Base-by-base conservation (phyloP, 1,140 invertebrate species). In the Drosophila cardini region DNA sequence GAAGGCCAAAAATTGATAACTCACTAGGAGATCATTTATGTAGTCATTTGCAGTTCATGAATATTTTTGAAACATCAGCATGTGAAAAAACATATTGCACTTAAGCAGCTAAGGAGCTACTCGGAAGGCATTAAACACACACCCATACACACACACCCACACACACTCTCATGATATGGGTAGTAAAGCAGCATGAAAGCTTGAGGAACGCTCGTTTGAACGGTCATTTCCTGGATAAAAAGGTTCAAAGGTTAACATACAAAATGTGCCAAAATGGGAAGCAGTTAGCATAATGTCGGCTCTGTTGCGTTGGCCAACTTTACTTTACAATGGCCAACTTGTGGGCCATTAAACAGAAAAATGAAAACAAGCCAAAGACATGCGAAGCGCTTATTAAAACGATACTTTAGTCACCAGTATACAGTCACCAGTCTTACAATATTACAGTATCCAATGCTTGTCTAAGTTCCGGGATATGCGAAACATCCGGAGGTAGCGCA, bases 381-480 rank as follows among this genome's bases (percentile, higher is more conserved):
- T 75, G 60, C 72, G 76, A 87, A 87, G 72, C 72, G 79, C 84
- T 87, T 87, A 87, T 87, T 87, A 87, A 89, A 87, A 87, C 83
- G 76, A 83, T 80, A 83, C 83, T 83, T 86, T 65, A 68, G 68
- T 45, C 6, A 6, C 9, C 16, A 8, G 8, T 0, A 2, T 9
- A 36, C 16, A 2, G 7, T 1, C 3, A 4, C 16, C 7, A 10
- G 3, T 32, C 1, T 32, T 32, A 15, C 11, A 40, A 4, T 9
- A 9, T 2, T 34, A 21, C 5, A 36, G 4, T 26, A 4, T 2
- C 10, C 68, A 26, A 3, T 3, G 21, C 21, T 26, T 26, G 21
- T 26, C 21, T 26, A 26, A 26, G 21, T 26, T 5, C 21, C 21
- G 73, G 83, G 79, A 83, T 87, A 71, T 83, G 76, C 84, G 84